phyloP scores from a whole-genome alignment of 2,113 vertebrate species.

The Nipponia nippon region DNA sequence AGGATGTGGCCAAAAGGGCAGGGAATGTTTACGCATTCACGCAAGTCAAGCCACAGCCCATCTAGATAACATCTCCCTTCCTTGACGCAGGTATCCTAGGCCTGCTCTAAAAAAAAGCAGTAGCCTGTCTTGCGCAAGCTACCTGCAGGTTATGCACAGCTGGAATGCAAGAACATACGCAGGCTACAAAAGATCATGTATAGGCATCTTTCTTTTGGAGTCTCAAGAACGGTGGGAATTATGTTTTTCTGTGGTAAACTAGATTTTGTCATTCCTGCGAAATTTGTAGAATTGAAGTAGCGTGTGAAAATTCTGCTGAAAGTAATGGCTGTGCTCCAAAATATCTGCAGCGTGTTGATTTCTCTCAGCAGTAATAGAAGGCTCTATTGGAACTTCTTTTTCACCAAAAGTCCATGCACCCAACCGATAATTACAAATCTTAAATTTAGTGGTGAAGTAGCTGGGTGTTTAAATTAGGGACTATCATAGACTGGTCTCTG shows the following conservation, averaged over 20 bases:
- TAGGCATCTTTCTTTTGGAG: conserved; percentile 62
- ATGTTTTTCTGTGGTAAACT: conserved; percentile 37
- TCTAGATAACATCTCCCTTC: conserved; percentile 61
- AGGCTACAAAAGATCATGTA: conserved; percentile 57
- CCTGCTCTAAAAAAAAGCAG: conserved; percentile 38
- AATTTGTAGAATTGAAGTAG: conserved; percentile 54
- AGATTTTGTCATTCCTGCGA: conserved; percentile 57
- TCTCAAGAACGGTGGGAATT: conserved; percentile 43
- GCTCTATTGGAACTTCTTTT: conserved; percentile 58
- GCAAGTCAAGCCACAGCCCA: conserved; percentile 56
- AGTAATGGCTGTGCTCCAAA: conserved; percentile 31
- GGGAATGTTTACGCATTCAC: conserved; percentile 54
- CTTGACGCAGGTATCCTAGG: conserved; percentile 25
- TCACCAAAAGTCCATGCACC: conserved; percentile 54
- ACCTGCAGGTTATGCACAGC: conserved; percentile 63
- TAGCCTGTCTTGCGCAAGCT: conserved; percentile 39
- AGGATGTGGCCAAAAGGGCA: conserved; percentile 64
- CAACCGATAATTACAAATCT: conserved; percentile 5
- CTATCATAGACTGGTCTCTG: conserved; percentile 12
- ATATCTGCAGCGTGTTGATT: not conserved
- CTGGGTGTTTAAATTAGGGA: conserved; percentile 55
- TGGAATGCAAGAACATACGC: conserved; percentile 58
- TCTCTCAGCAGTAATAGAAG: conserved; percentile 33
- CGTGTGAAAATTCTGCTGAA: conserved; percentile 23
- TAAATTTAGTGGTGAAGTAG: conserved; percentile 40